phyloP scores from a whole-genome alignment of 2,888 invertebrate genomes.

The Drosophila infuscata region DNA sequence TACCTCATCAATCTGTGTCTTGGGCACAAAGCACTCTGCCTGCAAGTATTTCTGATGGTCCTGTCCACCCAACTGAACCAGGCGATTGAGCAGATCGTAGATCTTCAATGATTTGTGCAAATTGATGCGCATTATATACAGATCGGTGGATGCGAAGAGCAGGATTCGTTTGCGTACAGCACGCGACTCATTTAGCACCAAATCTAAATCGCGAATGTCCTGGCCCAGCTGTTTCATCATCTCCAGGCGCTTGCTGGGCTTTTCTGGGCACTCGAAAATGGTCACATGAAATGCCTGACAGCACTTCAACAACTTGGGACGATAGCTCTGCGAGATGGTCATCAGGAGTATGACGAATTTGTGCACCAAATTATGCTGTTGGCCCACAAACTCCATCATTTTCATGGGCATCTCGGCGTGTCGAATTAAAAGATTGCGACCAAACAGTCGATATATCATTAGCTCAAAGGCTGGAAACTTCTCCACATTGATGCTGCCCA shows the following conservation, averaged over 20 bases:
- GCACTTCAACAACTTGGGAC: slow-evolving; percentile 91
- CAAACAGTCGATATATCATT: slow-evolving; percentile 97
- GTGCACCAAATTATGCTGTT: slow-evolving; percentile 19
- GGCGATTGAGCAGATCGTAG: slow-evolving; percentile 95
- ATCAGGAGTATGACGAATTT: slow-evolving; percentile 94
- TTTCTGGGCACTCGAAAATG: slow-evolving; percentile 93
- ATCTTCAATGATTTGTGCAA: slow-evolving; percentile 94
- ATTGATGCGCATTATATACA: slow-evolving; percentile 90
- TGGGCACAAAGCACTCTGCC: slow-evolving; percentile 94
- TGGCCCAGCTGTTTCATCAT: slow-evolving; percentile 91
- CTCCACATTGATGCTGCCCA: slow-evolving; percentile 96
- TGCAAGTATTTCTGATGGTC: slow-evolving; percentile 91
- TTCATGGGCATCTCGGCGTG: slow-evolving; percentile 95
- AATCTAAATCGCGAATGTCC: slow-evolving; percentile 90
- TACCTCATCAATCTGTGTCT: slow-evolving; percentile 88
- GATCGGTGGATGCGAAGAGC: slow-evolving; percentile 45
- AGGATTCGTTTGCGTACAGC: slow-evolving; percentile 91
- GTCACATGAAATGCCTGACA: slow-evolving; percentile 94
- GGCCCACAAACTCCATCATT: slow-evolving; percentile 87
- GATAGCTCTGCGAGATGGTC: slow-evolving; percentile 92
- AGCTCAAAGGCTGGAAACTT: slow-evolving; percentile 96
- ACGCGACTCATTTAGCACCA: slow-evolving; percentile 90
- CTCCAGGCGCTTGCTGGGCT: slow-evolving; percentile 89
- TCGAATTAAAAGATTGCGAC: slow-evolving; percentile 96
- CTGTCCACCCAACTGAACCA: slow-evolving; percentile 91